Base-by-base conservation (phyloP, 2,797 vertebrate species). In the Anabas testudineus region DNA sequence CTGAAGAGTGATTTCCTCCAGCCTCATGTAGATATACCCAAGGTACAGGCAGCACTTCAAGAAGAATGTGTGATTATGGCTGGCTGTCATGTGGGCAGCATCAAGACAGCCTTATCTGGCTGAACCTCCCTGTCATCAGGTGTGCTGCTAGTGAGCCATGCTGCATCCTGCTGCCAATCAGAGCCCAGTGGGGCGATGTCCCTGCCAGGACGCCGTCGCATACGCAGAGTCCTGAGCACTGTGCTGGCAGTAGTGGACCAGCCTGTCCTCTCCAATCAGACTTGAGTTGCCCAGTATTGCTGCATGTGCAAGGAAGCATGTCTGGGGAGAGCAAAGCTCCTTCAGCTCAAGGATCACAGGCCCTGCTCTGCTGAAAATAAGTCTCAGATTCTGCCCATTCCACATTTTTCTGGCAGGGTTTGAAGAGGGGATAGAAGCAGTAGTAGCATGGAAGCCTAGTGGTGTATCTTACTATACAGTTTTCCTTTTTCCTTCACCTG, bases 251-350 rank as follows among this genome's bases (percentile, higher is more conserved):
- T 21, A 37, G 70, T 46, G 69, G 81, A 71, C 53, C 71, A 42
- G 84, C 43, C 74, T 88, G 89, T 91, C 82, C 87, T 83, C 58
- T 82, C 76, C 87, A 88, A 90, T 92, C 87, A 90, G 83, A 78
- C 71, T 86, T 67, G 79, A 90, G 81, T 84, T 87, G 76, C 67
- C 65, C 85, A 53, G 71, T 74, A 84, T 58, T 90, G 87, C 86
- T 87, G 82, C 2, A 36, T 87, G 80, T 74, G 90, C 85, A 87
- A n/a, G 84, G 82, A 83, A 87, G 73, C n/a, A 24, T 81, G 83
- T 87, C 87, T 80, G 61, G 62, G 77, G 81, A 83, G 56, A 78
- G 83, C 66, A 75, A 54, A 76, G 78, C 76, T 88, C 65, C 85
- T 83, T 80, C 67, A 85, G 79, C 71, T 79, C 54, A 56, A 84